A percentile compares a stretch with the other conserved stretches of the same genome.
These are phyloP conservation scores for Drosophila subsilvestris DNA, from an alignment of 2,888 invertebrate species.

Conservation along the genomic window DNA sequence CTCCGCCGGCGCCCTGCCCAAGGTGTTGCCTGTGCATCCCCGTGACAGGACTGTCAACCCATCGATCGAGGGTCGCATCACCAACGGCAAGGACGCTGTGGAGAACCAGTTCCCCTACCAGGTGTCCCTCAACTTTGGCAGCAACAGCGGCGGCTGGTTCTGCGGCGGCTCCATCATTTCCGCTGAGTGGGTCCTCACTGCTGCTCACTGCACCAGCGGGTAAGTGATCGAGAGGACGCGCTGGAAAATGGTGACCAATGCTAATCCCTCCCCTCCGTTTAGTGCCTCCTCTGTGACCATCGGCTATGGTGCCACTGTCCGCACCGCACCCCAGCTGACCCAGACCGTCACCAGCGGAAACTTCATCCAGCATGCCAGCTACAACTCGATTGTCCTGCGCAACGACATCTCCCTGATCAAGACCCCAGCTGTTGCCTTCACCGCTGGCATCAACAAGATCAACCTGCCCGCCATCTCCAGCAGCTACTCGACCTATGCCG, in stretches of 20 bases:
- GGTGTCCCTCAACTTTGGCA: constrained; percentile 65
- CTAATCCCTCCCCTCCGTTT: background rate
- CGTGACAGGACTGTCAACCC: constrained; percentile 44
- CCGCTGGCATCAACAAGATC: constrained; percentile 46
- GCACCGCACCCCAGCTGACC: constrained; percentile 58
- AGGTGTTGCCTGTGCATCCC: constrained; percentile 53
- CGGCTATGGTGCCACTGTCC: constrained; percentile 66
- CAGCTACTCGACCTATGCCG: constrained; percentile 74
- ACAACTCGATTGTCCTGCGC: constrained; percentile 53
- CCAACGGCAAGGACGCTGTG: constrained; percentile 66
- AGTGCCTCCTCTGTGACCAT: constrained; percentile 64
- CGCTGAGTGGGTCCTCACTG: constrained; percentile 65
- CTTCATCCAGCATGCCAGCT: constrained; percentile 82
- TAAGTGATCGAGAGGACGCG: constrained; percentile 39
- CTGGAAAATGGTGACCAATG: background rate
- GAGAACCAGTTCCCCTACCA: constrained; percentile 73
- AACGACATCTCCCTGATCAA: constrained; percentile 78
- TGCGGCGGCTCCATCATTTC: constrained; percentile 77
- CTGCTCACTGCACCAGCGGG: constrained; percentile 78
- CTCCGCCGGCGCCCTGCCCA: constrained; percentile 61
- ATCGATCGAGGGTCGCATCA: constrained; percentile 65
- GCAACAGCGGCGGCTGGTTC: constrained; percentile 59
- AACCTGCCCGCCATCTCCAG: constrained; percentile 49
- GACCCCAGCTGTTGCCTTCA: constrained; percentile 47
- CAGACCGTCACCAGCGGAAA: constrained; percentile 58